phyloP scores from a whole-genome alignment of 2,888 invertebrate species.

The Epiperipatus broadwayi region DNA sequence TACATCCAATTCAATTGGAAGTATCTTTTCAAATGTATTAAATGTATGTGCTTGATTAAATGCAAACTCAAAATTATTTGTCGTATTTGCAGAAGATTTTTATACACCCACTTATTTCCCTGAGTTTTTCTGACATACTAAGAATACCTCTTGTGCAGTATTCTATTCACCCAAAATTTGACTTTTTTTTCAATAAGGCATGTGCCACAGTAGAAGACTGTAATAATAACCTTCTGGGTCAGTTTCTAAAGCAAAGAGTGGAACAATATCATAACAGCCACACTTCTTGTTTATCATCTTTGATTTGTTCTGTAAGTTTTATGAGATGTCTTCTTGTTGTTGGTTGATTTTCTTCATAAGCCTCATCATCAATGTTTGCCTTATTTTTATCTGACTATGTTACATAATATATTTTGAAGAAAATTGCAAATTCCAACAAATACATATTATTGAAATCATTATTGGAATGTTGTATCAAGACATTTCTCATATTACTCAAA shows the following conservation, averaged over 20 bases:
- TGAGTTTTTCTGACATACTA: no score
- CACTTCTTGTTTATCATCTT: no score
- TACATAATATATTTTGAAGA: background rate
- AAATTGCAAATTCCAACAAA: background rate
- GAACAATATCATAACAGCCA: background rate
- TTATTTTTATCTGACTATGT: background rate
- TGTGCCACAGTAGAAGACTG: background rate
- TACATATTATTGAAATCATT: background rate
- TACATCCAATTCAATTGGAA: background rate
- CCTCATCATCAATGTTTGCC: background rate
- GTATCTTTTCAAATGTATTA: background rate
- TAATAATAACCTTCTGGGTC: conserved; percentile 4
- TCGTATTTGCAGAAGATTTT: no score
- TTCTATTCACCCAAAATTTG: no score
- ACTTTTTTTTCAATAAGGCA: no score
- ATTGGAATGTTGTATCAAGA: no score
- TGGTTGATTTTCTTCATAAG: conserved; percentile 1
- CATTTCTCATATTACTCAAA: no score
- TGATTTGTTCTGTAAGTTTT: background rate
- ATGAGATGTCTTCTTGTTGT: background rate
- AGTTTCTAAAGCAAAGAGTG: background rate
- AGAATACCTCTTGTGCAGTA: no score
- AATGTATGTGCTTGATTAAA: conserved; percentile 7
- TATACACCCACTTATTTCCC: no score
- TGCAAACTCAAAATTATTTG: background rate